These are phyloP conservation scores for Poeciliopsis turneri DNA, from an alignment of 2,797 vertebrate genomes.

Conservation along the genomic window DNA sequence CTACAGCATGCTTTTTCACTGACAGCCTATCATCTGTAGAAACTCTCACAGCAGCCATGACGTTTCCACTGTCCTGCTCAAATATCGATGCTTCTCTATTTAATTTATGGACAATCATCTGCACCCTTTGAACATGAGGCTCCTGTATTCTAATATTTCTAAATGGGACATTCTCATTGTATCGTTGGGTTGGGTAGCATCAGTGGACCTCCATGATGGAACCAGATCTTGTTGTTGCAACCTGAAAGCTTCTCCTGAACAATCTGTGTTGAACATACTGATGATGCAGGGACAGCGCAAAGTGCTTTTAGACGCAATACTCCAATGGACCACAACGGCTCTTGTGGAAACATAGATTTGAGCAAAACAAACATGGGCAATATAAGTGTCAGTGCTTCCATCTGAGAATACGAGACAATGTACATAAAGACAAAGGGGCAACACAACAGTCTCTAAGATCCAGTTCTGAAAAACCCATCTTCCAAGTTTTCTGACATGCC, in stretches of 20 bases:
- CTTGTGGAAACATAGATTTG: constrained; percentile 7
- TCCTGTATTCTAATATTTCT: background rate
- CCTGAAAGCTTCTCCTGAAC: constrained; percentile 27
- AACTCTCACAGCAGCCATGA: background rate
- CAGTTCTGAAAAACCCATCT: constrained; percentile 62
- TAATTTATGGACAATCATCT: background rate
- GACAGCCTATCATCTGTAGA: background rate
- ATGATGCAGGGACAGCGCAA: constrained; percentile 46
- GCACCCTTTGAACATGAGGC: background rate
- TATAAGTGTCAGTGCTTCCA: constrained; percentile 77
- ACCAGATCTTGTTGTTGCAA: constrained; percentile 20
- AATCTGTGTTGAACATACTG: constrained; percentile 44
- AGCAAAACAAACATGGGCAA: constrained; percentile 66
- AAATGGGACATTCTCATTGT: background rate
- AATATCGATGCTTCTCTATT: background rate
- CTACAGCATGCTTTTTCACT: background rate
- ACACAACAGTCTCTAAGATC: constrained; percentile 57
- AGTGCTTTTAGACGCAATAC: constrained; percentile 49
- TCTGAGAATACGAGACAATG: constrained; percentile 66
- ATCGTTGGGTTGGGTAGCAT: background rate
- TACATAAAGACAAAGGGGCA: constrained; percentile 41
- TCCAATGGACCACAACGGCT: constrained; percentile 31
- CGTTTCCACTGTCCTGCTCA: background rate
- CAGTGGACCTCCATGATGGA: constrained; percentile 46
- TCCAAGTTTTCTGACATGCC: constrained; percentile 3